A percentile compares a stretch with the other conserved stretches of the same genome.
phyloP scores from a whole-genome alignment of 2,888 invertebrate species.

The Cephonodes hylas region DNA sequence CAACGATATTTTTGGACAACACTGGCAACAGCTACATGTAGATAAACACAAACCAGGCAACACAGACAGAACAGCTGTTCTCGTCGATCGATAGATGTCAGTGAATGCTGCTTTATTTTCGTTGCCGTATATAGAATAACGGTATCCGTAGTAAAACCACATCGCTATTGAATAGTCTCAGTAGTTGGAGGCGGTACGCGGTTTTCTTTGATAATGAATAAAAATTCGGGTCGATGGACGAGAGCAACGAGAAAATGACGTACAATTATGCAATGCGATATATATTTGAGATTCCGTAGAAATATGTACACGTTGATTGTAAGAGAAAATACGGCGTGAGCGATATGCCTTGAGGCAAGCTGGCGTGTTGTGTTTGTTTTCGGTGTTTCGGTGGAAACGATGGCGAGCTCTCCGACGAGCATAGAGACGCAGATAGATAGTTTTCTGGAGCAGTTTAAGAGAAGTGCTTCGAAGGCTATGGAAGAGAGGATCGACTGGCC shows the following conservation, averaged over 20 bases:
- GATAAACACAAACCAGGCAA: slow-evolving; percentile 39
- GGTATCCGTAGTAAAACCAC: slow-evolving; percentile 76
- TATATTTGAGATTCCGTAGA: slow-evolving; percentile 30
- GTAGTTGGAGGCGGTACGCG: slow-evolving; percentile 59
- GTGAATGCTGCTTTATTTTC: slow-evolving; percentile 78
- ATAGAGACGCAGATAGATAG: slow-evolving; percentile 92
- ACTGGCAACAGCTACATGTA: slow-evolving; percentile 47
- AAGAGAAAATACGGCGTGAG: slow-evolving; percentile 3
- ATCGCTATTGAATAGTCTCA: slow-evolving; percentile 55
- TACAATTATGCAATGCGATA: slow-evolving; percentile 45
- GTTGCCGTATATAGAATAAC: slow-evolving; percentile 66
- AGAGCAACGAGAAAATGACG: slow-evolving; percentile 49
- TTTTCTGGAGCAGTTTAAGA: slow-evolving; percentile 90
- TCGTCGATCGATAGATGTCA: slow-evolving; percentile 77
- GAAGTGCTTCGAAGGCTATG: slow-evolving; percentile 89
- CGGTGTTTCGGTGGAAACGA: slow-evolving; percentile 77
- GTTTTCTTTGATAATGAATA: slow-evolving; percentile 57
- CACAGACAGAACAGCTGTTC: slow-evolving; percentile 64
- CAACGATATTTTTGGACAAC: not conserved
- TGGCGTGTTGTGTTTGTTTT: slow-evolving; percentile 73
- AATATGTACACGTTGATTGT: slow-evolving; percentile 16
- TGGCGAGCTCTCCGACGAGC: slow-evolving; percentile 85
- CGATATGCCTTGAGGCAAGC: slow-evolving; percentile 29
- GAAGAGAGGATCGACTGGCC: slow-evolving; percentile 82
- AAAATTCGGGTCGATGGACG: slow-evolving; percentile 60